Percentiles rank a stretch among this genome's conserved stretches.
phyloP scores from a whole-genome alignment of 2,113 vertebrate species.

The Corynorhinus townsendii region DNA sequence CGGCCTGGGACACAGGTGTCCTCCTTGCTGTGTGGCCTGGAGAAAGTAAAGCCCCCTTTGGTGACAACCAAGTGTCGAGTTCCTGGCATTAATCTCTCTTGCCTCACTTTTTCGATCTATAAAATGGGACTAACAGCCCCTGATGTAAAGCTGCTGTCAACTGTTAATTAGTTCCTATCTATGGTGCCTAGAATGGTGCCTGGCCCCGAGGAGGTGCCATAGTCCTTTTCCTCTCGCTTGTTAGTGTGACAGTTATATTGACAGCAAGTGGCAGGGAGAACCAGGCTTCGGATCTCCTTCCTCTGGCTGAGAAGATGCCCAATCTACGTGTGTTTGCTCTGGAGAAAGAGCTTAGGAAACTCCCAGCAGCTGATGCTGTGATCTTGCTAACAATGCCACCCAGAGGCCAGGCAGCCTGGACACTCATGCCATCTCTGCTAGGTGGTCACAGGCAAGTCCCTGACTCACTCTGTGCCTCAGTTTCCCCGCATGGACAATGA shows the following conservation, averaged over 20 bases:
- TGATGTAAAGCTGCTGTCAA: not conserved
- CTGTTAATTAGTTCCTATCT: too few species aligned
- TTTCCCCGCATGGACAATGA: not conserved
- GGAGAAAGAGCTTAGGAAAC: not conserved
- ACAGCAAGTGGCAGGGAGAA: not conserved
- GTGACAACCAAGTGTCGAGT: not conserved
- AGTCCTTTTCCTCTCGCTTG: too few species aligned
- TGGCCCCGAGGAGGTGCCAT: not conserved
- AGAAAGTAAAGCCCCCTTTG: not conserved
- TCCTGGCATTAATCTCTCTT: not conserved
- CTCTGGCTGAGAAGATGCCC: not conserved
- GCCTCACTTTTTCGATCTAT: not conserved
- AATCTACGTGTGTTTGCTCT: rapidly evolving
- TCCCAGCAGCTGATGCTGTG: not conserved
- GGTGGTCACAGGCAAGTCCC: not conserved
- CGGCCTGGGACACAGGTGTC: not conserved
- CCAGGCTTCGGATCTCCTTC: not conserved
- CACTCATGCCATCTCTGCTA: not conserved
- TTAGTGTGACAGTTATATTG: not conserved
- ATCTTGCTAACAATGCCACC: not conserved
- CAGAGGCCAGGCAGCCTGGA: not conserved
- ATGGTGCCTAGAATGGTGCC: rapidly evolving
- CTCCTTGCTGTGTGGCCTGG: not conserved
- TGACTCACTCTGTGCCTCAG: not conserved
- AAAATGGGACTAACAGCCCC: not conserved